phyloP scores from a whole-genome alignment of 2,113 vertebrate genomes.

The Piprites chloris region DNA sequence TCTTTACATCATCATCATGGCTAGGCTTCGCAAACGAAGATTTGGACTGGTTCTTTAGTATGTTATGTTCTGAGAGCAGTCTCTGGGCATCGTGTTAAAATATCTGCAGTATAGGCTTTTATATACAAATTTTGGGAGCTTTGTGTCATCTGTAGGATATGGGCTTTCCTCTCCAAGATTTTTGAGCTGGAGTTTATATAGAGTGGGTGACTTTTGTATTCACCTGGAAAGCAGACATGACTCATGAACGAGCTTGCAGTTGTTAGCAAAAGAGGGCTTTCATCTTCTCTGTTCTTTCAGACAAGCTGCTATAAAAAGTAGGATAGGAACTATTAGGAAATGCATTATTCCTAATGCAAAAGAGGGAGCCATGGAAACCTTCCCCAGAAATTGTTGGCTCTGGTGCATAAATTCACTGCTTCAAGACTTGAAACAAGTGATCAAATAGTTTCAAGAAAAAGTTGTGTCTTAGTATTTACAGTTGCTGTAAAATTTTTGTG shows the following conservation, averaged over 20 bases:
- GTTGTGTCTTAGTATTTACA: not conserved
- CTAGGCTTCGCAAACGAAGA: too few species aligned
- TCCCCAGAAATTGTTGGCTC: not conserved
- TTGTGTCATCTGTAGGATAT: not conserved
- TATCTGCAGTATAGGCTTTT: not conserved
- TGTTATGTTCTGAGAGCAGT: not conserved
- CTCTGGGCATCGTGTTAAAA: not conserved
- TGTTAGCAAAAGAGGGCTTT: not conserved
- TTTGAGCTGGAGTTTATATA: not conserved
- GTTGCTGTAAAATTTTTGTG: not conserved
- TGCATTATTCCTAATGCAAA: not conserved
- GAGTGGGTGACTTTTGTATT: not conserved
- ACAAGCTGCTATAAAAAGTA: not conserved
- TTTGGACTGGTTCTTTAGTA: not conserved
- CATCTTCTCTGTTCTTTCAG: not conserved
- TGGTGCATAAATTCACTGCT: not conserved
- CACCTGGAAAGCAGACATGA: not conserved
- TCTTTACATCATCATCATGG: too few species aligned
- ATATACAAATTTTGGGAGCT: not conserved
- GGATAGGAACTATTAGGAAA: not conserved
- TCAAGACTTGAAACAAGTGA: not conserved
- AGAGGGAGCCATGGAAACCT: not conserved
- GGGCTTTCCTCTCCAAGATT: not conserved
- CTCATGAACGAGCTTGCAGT: not conserved
- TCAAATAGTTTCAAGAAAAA: not conserved